These are phyloP conservation scores for Conus canariensis DNA, from an alignment of 2,888 invertebrate species.

Conservation along the genomic window DNA sequence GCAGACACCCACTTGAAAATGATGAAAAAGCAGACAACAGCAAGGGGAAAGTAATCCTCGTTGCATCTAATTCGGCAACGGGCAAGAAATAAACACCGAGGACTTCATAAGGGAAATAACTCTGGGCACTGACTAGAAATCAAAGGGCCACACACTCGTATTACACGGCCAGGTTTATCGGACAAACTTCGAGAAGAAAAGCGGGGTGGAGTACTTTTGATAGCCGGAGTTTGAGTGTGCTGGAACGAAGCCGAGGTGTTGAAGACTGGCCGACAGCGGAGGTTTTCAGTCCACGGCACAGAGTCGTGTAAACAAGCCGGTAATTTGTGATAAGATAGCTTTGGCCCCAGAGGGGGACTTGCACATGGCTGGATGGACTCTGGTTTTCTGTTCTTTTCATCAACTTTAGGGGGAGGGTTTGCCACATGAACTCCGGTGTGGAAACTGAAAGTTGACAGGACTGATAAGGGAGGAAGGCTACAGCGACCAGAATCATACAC, in stretches of 20 bases:
- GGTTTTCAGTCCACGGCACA: not conserved
- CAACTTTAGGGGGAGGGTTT: not conserved
- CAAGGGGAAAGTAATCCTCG: too few species aligned
- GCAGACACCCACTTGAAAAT: too few species aligned
- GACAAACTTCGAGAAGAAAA: not conserved
- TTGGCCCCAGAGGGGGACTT: not conserved
- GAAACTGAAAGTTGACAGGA: not conserved
- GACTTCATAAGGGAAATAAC: too few species aligned
- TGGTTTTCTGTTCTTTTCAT: not conserved
- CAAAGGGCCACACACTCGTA: too few species aligned
- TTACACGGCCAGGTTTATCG: not conserved
- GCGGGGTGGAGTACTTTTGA: not conserved
- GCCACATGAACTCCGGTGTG: not conserved
- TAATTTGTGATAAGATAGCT: slow-evolving; percentile 4
- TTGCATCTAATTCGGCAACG: too few species aligned
- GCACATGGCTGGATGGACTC: not conserved
- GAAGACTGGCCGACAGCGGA: not conserved
- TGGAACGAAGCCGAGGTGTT: not conserved
- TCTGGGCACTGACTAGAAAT: too few species aligned
- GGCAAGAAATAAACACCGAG: too few species aligned
- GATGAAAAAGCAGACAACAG: too few species aligned
- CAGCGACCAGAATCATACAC: too few species aligned
- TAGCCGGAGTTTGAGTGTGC: too few species aligned
- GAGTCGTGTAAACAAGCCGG: not conserved
- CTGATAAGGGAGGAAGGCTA: not conserved